These are phyloP conservation scores for Sminthurides aquaticus DNA, from an alignment of 2,888 invertebrate species.

Conservation along the genomic window DNA sequence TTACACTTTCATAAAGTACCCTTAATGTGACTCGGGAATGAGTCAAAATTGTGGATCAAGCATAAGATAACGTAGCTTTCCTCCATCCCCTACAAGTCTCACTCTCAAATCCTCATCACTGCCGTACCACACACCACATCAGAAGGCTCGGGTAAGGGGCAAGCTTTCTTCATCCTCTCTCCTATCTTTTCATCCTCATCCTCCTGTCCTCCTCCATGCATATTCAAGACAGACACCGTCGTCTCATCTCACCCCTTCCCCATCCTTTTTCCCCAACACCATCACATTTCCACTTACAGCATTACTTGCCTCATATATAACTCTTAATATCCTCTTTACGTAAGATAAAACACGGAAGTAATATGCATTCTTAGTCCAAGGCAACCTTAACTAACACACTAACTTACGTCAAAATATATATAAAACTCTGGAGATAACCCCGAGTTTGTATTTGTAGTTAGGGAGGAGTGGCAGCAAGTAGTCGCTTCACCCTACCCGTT, in stretches of 20 bases:
- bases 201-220: slow-evolving; percentile 6
- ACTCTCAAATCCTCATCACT: slow-evolving; percentile 20
- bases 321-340: background rate
- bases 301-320: background rate
- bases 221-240: background rate
- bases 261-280: background rate
- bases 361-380: background rate
- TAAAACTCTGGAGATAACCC: too few species aligned
- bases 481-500: too few species aligned
- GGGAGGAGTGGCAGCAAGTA: too few species aligned
- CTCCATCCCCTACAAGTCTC: background rate
- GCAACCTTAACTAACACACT: background rate
- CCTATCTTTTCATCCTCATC: too few species aligned
- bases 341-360: background rate
- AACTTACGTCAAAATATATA: background rate
- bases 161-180: slow-evolving; percentile 1
- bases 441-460: too few species aligned
- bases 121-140: background rate
- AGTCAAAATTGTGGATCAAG: slow-evolving; percentile 28
- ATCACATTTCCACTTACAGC: background rate
- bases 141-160: slow-evolving; percentile 10
- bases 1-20: slow-evolving; percentile 40
- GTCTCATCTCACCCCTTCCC: background rate
- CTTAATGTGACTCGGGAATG: slow-evolving; percentile 37
- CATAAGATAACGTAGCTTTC: slow-evolving; percentile 19